Evolutionary conservation across 2,113 vertebrate genomes (phyloP), one percentile per base, ranked within the genome.

Genomic region (Zeus faber): DNA sequence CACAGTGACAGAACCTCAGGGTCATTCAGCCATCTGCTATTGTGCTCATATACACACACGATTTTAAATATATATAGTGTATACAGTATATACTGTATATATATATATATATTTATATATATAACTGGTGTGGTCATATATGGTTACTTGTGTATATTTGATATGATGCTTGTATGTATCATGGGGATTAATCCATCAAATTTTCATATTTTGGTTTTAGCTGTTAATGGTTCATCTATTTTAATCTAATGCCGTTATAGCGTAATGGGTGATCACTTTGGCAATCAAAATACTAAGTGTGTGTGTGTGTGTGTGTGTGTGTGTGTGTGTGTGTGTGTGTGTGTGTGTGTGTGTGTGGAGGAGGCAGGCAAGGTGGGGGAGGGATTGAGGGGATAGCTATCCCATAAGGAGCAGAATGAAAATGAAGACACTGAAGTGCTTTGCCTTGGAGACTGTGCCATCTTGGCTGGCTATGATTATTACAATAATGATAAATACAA

Each of bases 21-120:
- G 65, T 72, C 72, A 67, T 58, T 67, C 50, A 61, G 67, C 67
- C 75, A 81, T 83, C 77, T 76, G 77, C 54, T 76, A 18, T 45
- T 22, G 1, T 46, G 16, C 17, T 40, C 14, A 11, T 41, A 9
- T 29, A 4, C 27, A 29, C 4, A 9, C 4, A 9, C 4, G 27
- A 29, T 29, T 9, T 5, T 29, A 29, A 5, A 29, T 29, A 29
- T 29, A 29, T 29, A 29, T n/a, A n/a, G n/a, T n/a, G n/a, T n/a
- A n/a, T n/a, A n/a, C n/a, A n/a, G n/a, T n/a, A n/a, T n/a, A n/a
- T n/a, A n/a, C n/a, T n/a, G n/a, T n/a, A n/a, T 29, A 29, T 29
- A 29, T 4, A 29, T 29, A 29, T 29, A 4, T 29, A 29, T 29
- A 29, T 29, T 9, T 29, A 29, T 29, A 29, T 29, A 29, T 29